A percentile compares a stretch with the other conserved stretches of the same genome.
These are phyloP conservation scores for Takifugu ocellatus DNA, from an alignment of 2,797 vertebrate species.

Conservation along the genomic window DNA sequence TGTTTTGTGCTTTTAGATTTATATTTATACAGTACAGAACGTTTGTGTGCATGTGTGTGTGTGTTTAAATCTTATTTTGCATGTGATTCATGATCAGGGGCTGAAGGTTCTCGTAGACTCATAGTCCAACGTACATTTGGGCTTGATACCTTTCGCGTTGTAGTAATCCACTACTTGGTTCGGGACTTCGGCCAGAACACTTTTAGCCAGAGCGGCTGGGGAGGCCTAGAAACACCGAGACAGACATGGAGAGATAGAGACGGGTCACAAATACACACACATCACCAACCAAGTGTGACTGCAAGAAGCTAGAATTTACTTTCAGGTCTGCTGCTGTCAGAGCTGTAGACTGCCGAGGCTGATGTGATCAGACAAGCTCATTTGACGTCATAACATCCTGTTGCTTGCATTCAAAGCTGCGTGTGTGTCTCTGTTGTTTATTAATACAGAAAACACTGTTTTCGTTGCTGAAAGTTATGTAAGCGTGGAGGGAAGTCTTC, in stretches of 20 bases:
- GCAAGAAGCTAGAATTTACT: conserved; percentile 17
- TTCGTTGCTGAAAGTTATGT: neutral
- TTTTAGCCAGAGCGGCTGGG: conserved; percentile 96
- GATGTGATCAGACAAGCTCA: conserved; percentile 47
- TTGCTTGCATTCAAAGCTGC: conserved; percentile 1
- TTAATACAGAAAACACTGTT: neutral
- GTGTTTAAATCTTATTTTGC: conserved; percentile 72
- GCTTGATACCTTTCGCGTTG: conserved; percentile 97
- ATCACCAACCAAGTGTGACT: conserved; percentile 18
- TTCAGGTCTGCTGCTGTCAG: conserved; percentile 28
- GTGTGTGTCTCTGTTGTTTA: neutral
- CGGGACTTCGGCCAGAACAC: conserved; percentile 97
- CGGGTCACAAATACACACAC: conserved; percentile 25
- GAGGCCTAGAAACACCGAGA: conserved; percentile 83
- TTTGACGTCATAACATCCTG: conserved; percentile 24
- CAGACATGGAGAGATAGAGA: conserved; percentile 8
- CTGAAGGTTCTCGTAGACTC: conserved; percentile 95
- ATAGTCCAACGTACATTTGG: conserved; percentile 93
- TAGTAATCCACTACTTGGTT: conserved; percentile 99
- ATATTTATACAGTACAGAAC: conserved; percentile 64
- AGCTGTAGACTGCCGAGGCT: conserved; percentile 29
- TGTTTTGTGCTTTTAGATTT: conserved; percentile 59
- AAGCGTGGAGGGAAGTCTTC: too few relatives aligned
- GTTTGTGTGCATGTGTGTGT: conserved; percentile 42
- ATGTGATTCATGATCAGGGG: conserved; percentile 79